These are phyloP conservation scores for Albula goreensis DNA, from an alignment of 2,113 vertebrate genomes.

Conservation along the genomic window DNA sequence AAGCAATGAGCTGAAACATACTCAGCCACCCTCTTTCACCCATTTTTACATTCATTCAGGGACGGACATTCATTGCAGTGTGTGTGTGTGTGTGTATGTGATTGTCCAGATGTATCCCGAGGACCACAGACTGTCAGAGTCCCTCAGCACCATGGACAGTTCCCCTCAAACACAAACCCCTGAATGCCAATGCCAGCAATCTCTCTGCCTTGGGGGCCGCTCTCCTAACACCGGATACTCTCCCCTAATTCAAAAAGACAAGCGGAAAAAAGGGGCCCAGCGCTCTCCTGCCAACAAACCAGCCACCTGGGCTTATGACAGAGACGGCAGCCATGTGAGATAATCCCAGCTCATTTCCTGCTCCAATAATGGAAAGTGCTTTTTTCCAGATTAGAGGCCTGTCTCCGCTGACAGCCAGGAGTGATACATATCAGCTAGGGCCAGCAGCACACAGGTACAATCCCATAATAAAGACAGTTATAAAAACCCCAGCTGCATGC, in stretches of 20 bases:
- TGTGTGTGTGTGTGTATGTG: no score
- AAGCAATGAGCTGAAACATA: no score
- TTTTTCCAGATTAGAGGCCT: background rate
- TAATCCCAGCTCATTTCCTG: background rate
- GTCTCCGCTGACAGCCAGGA: background rate
- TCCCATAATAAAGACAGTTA: background rate
- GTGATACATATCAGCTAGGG: background rate
- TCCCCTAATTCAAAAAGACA: background rate
- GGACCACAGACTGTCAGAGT: background rate
- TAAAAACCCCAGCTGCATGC: background rate
- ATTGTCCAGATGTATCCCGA: no score
- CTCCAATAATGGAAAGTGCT: background rate
- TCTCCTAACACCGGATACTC: background rate
- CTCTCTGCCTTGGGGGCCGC: background rate
- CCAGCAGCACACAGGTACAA: background rate
- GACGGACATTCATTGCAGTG: no score
- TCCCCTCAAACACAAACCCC: background rate
- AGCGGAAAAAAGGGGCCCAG: background rate
- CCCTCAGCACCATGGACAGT: background rate
- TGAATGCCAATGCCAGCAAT: background rate
- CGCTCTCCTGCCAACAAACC: background rate
- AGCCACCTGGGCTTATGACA: background rate
- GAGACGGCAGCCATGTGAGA: background rate
- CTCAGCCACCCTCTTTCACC: no score
- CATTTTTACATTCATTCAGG: no score